Evolutionary conservation across 2,888 invertebrate species (phyloP).

Genomic region (Lithophane semibrunnea): DNA sequence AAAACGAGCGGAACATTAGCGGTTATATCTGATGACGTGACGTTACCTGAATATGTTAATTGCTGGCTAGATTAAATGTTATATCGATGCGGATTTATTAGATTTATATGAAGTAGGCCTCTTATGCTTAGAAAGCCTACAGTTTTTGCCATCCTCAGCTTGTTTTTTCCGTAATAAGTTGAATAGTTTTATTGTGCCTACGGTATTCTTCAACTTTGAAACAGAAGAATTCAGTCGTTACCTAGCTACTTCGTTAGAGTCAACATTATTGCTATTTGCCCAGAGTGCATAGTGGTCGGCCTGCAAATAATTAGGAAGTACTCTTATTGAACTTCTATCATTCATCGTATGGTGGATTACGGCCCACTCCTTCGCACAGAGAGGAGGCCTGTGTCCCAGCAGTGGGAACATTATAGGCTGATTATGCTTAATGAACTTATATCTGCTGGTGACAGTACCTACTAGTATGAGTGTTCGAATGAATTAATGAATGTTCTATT

Average conservation of each 20-base stretch:
- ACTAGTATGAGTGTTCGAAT: neutral
- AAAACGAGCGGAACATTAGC: slow-evolving; percentile 43
- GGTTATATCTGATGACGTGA: slow-evolving; percentile 44
- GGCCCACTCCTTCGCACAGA: neutral
- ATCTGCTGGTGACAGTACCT: neutral
- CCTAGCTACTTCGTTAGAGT: neutral
- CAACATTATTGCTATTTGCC: neutral
- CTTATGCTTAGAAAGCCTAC: slow-evolving; percentile 2
- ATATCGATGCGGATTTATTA: slow-evolving; percentile 27
- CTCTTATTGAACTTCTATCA: neutral
- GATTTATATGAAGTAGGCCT: slow-evolving; percentile 1
- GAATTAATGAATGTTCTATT: too few relatives aligned
- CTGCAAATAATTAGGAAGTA: neutral
- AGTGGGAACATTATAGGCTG: neutral
- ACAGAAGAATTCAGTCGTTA: neutral
- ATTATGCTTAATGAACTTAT: neutral
- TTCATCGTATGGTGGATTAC: neutral
- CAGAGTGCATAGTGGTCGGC: neutral
- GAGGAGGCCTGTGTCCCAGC: neutral
- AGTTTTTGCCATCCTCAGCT: neutral
- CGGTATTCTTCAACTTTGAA: neutral
- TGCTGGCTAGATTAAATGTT: slow-evolving; percentile 30
- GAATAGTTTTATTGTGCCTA: neutral
- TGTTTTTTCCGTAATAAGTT: slow-evolving; percentile 4
- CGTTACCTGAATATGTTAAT: slow-evolving; percentile 40